These are phyloP conservation scores for Bombylius major DNA, from an alignment of 2,888 invertebrate species.

Conservation along the genomic window DNA sequence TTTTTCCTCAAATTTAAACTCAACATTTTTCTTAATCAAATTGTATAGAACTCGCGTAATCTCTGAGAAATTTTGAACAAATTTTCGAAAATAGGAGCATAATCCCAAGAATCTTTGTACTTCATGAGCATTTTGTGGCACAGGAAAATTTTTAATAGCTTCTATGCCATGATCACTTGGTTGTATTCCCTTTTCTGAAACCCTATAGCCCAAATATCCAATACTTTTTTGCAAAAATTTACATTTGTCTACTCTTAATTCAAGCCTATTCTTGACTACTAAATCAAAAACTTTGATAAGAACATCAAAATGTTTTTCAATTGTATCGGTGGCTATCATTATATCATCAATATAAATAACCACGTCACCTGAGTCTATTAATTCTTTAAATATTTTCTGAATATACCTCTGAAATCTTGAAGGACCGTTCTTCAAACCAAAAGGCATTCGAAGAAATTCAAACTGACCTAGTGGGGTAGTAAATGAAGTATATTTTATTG, in stretches of 20 bases:
- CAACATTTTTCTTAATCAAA: conserved; percentile 1
- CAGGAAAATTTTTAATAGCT: conserved; percentile 12
- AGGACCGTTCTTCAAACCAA: conserved; percentile 15
- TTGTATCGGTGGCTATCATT: conserved; percentile 10
- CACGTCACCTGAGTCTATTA: conserved; percentile 4
- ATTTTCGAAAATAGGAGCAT: conserved; percentile 18
- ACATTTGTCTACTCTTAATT: conserved; percentile 15
- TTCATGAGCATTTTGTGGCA: not conserved
- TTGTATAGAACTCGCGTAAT: conserved; percentile 4
- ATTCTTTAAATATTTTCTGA: conserved; percentile 12
- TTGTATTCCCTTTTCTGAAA: conserved; percentile 16
- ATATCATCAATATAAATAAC: conserved; percentile 19
- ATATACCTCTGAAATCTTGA: conserved; percentile 16
- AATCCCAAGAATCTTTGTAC: conserved; percentile 11
- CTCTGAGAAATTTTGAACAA: not conserved
- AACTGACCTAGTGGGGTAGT: conserved; percentile 18
- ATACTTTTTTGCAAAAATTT: conserved; percentile 13
- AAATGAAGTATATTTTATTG: conserved; percentile 19
- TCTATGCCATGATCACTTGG: conserved; percentile 17
- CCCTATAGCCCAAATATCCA: conserved; percentile 17
- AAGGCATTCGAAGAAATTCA: conserved; percentile 13
- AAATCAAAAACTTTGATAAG: conserved; percentile 4
- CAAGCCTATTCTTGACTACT: conserved; percentile 6
- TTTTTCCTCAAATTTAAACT: not conserved
- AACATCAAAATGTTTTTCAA: conserved; percentile 2